Conservation (phyloP, 2,113 vertebrate species). For the Hipposideros armiger region DNA sequence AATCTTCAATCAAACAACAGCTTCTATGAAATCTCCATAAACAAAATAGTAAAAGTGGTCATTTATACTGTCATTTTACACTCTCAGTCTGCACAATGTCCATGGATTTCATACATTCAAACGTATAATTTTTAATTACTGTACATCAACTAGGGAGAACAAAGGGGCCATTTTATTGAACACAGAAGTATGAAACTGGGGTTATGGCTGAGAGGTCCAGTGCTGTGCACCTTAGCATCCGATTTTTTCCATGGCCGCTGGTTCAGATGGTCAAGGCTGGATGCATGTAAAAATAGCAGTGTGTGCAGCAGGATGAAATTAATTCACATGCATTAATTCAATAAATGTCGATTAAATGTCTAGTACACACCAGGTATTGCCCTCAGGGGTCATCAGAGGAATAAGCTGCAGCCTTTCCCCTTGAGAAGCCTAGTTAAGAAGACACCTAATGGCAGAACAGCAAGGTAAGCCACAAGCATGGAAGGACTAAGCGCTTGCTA, state of each 20-base stretch:
- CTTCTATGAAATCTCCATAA: neutral
- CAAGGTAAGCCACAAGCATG: neutral
- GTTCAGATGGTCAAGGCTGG: neutral
- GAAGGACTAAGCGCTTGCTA: neutral
- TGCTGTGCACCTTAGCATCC: neutral
- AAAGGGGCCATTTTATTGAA: slow-evolving; percentile 11
- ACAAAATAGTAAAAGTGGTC: neutral
- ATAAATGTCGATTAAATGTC: slow-evolving; percentile 29
- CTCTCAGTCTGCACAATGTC: neutral
- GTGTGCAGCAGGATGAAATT: neutral
- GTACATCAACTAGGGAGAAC: neutral
- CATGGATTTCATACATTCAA: slow-evolving; percentile 9
- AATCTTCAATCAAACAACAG: slow-evolving; percentile 32
- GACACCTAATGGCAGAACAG: neutral
- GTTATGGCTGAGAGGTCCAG: neutral
- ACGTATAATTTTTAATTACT: neutral
- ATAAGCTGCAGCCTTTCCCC: neutral
- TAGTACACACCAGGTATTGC: slow-evolving; percentile 4
- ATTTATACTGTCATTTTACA: neutral
- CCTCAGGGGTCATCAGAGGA: slow-evolving; percentile 4
- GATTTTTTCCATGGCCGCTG: neutral
- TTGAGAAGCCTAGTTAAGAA: slow-evolving; percentile 8
- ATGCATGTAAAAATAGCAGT: neutral
- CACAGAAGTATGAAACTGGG: neutral
- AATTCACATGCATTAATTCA: slow-evolving; percentile 38